A percentile compares a stretch with the other conserved stretches of the same genome.
These are phyloP conservation scores for Girardinichthys multiradiatus DNA, from an alignment of 2,113 vertebrate species.

Conservation along the genomic window DNA sequence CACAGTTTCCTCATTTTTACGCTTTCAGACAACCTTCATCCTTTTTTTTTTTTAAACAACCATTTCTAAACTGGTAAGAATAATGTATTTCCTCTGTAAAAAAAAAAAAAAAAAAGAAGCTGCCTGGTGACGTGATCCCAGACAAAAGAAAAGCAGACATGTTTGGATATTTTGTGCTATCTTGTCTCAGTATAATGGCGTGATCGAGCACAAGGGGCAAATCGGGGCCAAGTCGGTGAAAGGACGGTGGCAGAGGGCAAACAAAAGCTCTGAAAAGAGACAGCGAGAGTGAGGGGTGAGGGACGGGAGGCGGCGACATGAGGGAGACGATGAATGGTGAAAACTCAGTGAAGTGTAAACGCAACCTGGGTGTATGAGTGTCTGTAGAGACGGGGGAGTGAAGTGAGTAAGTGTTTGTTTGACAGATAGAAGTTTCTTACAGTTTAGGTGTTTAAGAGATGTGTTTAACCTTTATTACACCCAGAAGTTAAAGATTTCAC, in stretches of 20 bases:
- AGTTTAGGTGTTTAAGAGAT: constrained; percentile 8
- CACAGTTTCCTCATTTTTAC: not conserved
- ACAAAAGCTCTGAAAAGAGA: constrained; percentile 92
- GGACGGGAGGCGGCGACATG: constrained; percentile 17
- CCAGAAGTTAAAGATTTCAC: not conserved
- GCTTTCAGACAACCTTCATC: not conserved
- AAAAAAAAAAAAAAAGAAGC: not conserved
- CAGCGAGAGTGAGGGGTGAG: constrained; percentile 70
- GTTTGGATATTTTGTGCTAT: constrained; percentile 74
- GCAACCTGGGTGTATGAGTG: constrained; percentile 82
- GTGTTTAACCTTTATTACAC: constrained; percentile 1
- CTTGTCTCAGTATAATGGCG: constrained; percentile 74
- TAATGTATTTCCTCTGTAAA: not conserved
- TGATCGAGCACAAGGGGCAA: constrained; percentile 82
- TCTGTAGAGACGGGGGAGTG: constrained; percentile 29
- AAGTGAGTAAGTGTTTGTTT: constrained; percentile 38
- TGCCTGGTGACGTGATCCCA: not conserved
- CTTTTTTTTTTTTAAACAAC: not conserved
- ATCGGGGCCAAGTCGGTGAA: constrained; percentile 89
- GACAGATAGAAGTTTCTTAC: constrained; percentile 37
- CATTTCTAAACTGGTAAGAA: not conserved
- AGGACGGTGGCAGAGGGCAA: constrained; percentile 90
- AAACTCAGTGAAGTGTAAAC: constrained; percentile 97
- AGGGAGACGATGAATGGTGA: constrained; percentile 90
- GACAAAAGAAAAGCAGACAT: constrained; percentile 63